Base-by-base conservation (phyloP, 2,888 invertebrate genomes). In the Epiperipatus broadwayi region DNA sequence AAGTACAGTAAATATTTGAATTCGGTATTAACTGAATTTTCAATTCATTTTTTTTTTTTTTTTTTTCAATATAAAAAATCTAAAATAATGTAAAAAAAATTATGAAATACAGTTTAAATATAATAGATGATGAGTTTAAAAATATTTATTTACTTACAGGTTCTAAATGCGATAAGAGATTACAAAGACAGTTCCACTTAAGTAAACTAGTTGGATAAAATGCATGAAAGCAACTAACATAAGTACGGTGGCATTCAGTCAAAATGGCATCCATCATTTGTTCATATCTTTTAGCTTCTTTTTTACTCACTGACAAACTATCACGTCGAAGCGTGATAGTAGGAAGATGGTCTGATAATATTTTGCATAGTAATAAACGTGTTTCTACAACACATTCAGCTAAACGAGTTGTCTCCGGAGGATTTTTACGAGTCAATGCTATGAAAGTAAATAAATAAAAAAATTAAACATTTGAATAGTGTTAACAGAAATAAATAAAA, bases 201-300 rank as follows among this genome's bases (percentile, higher is more conserved):
- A 91, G 64, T 38, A 75, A 75, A 0, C 83, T 79, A 0, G 87
- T 89, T 0, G 93, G 91, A 59, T 85, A 91, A 63, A 95, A 93
- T 0, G 85, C 85, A 58, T 91, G 85, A 53, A 87, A 93, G 54
- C 91, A 87, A 3, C 78, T 69, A 1, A 83, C 78, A 54, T 87
- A 83, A 1, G 89, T 85, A 39, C 73, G 72, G 48, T 89, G 84
- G 41, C 85, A 84, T 57, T 93, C 89, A 37, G 78, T 77, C 39
- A 89, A 61, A 46, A 91, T 78, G 21, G 75, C 51, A 31, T 54
- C 52, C n/a, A 51, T 49, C 39, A 55, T 39, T 3, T 41, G 42
- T 30, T 42, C 31, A n/a, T 45, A 43, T 20, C 41, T 40, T 8
- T 38, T 42, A 3, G 32, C 32, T 40, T 41, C 42, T 20, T 35